Evolutionary conservation across 2,797 vertebrate genomes (phyloP), one percentile per base, ranked within the genome.

Genomic region (Melanotaenia pygmaea): DNA sequence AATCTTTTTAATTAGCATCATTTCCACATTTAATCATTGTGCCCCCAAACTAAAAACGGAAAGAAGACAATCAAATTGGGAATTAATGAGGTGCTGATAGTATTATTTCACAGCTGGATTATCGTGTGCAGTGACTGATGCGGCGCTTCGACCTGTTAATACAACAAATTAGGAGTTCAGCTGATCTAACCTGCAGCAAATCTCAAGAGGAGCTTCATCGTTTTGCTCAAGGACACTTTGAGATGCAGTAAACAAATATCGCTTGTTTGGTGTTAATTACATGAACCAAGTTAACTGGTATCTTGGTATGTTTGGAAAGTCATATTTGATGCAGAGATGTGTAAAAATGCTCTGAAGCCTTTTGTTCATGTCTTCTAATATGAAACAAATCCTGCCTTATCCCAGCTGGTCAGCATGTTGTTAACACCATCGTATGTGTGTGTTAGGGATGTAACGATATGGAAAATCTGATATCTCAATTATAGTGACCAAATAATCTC

Each of bases 1-100:
- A 53, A 67, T 82, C 59, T 79, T 64, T 64, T 68, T 54, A 40
- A 22, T 7, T 1, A 47, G 63, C 72, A 61, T 76, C 79, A 73
- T 86, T 85, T 80, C 57, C 59, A 47, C 35, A n/a, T 50, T 69
- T 83, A 38, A 77, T 83, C 74, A 72, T 26, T 3, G 20, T 13
- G 77, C 75, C 79, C 68, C 56, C 38, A 59, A 86, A 84, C 40
- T 22, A 59, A 60, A 66, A 56, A 56, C n/a, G 24, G 16, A 43
- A 51, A 22, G 50, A 64, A 50, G 37, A 30, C 47, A 77, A 72
- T 82, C 47, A 74, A 59, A 85, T 81, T 60, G 67, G 0, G 43
- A 84, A 77, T 86, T 88, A 86, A 90, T 86, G 86, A 90, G 84
- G 63, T 88, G 86, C 81, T 77, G 84, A 67, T 84, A 5, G 63